phyloP scores from a whole-genome alignment of 2,797 vertebrate genomes.

The Prunella strophiata region DNA sequence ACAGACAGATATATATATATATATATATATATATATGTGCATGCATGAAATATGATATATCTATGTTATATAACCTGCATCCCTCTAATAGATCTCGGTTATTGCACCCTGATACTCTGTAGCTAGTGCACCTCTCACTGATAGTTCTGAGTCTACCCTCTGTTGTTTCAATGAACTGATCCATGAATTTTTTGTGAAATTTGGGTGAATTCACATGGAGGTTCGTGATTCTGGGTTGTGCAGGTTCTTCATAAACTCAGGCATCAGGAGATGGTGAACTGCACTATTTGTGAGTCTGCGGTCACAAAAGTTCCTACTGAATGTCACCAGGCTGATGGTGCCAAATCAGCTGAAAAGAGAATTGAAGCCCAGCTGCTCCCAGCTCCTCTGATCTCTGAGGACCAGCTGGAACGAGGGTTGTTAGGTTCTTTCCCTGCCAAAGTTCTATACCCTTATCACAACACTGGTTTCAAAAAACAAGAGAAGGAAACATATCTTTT shows the following conservation, averaged over 20 bases:
- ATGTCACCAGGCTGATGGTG: rapidly evolving
- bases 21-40: not conserved
- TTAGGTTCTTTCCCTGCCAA: not conserved
- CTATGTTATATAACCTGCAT: not conserved
- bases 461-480: not conserved
- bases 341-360: not conserved
- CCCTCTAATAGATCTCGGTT: not conserved
- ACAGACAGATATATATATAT: not conserved
- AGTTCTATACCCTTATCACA: not conserved
- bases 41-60: not conserved
- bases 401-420: not conserved
- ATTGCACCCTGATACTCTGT: not conserved
- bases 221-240: not conserved
- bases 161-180: not conserved
- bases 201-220: rapidly evolving
- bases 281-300: rapidly evolving
- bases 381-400: not conserved
- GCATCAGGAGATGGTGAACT: not conserved
- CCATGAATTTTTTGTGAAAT: not conserved
- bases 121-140: too few species aligned
- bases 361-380: not conserved
- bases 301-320: not conserved
- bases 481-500: not conserved
- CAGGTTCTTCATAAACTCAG: too few species aligned
- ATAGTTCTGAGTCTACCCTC: not conserved